These are phyloP conservation scores for Branchinecta lynchi DNA, from an alignment of 1,140 invertebrate genomes.

Conservation along the genomic window DNA sequence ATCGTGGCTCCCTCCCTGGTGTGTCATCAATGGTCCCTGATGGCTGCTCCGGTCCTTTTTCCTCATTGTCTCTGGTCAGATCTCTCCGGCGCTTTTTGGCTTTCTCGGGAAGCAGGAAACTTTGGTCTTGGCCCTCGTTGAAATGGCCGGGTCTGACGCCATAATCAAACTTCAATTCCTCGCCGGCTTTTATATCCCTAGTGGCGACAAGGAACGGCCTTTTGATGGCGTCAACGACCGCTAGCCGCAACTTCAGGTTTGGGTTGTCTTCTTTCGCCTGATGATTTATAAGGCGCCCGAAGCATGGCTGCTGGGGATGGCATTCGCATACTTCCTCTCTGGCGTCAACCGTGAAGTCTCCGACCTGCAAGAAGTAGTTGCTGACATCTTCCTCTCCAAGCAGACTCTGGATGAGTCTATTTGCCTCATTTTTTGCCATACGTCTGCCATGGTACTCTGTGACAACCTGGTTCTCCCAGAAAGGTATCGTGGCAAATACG, in stretches of 20 bases:
- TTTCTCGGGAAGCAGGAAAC: neutral
- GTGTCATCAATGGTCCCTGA: neutral
- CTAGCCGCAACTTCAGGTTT: neutral
- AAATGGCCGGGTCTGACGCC: conserved; percentile 4
- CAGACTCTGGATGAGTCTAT: neutral
- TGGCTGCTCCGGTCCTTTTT: neutral
- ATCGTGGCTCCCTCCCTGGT: neutral
- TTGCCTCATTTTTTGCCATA: neutral
- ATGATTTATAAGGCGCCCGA: neutral
- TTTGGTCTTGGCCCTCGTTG: neutral
- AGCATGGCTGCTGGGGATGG: neutral
- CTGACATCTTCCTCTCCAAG: neutral
- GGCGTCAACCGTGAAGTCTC: neutral
- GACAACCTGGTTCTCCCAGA: conserved; percentile 1
- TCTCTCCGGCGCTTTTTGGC: conserved; percentile 8
- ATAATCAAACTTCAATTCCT: neutral
- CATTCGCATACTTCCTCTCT: too few relatives aligned
- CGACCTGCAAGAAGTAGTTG: conserved; percentile 4
- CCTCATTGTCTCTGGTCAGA: neutral
- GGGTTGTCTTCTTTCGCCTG: neutral
- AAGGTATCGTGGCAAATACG: neutral
- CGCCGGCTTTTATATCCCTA: neutral
- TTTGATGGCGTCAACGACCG: neutral
- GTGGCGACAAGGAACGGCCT: conserved; percentile 3
- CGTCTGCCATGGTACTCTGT: neutral